These are phyloP conservation scores for Thunnus thynnus DNA, from an alignment of 2,113 vertebrate species.

Conservation along the genomic window DNA sequence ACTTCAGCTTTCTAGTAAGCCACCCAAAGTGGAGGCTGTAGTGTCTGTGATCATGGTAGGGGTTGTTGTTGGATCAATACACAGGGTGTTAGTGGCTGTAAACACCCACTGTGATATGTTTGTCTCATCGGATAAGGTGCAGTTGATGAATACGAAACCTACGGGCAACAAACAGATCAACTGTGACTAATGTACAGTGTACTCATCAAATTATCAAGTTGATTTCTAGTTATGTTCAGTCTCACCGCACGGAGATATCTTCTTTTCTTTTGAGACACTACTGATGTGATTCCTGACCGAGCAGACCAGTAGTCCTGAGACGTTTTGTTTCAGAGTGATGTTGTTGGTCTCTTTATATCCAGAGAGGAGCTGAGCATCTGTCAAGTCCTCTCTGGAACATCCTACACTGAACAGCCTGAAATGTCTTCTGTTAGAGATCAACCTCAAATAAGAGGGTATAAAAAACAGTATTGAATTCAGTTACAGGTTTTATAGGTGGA, in stretches of 20 bases:
- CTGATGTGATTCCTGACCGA: constrained; percentile 65
- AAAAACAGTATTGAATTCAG: too few species aligned
- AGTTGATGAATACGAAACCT: constrained; percentile 64
- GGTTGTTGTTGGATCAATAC: constrained; percentile 14
- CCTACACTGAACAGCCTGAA: too few species aligned
- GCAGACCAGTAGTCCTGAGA: constrained; percentile 67
- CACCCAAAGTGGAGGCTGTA: not conserved
- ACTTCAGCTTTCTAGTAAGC: too few species aligned
- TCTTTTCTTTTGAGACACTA: rapidly evolving
- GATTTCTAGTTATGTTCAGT: not conserved
- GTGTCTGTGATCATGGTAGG: not conserved
- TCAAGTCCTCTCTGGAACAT: not conserved
- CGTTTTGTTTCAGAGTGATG: constrained; percentile 61
- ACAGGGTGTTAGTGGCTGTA: constrained; percentile 39
- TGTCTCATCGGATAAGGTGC: constrained; percentile 59
- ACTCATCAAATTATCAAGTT: not conserved
- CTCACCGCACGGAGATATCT: constrained; percentile 60
- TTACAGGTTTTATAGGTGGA: too few species aligned
- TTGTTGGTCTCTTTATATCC: constrained; percentile 6
- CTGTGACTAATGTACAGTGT: not conserved
- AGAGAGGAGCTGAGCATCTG: constrained; percentile 25
- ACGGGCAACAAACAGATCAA: not conserved
- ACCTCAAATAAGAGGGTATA: too few species aligned
- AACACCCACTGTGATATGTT: constrained; percentile 55
- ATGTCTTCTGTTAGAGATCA: too few species aligned